Percentiles rank a stretch among this genome's conserved stretches.
Conservation (phyloP, 2,113 vertebrate genomes). For the Centropristis striata region DNA sequence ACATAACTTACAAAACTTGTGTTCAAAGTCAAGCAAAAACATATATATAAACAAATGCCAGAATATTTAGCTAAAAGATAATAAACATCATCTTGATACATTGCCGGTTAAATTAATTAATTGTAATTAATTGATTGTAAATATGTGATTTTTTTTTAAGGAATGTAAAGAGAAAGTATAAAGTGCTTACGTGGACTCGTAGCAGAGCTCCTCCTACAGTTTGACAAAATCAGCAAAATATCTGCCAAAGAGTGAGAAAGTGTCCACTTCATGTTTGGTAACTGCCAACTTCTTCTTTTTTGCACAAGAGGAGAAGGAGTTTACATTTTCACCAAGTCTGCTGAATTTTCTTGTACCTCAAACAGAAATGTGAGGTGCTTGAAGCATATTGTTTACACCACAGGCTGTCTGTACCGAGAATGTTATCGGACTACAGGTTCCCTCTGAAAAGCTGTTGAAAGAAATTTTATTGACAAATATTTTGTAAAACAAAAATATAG, state of each 20-base stretch:
- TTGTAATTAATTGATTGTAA: too few relatives aligned
- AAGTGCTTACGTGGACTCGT: background rate
- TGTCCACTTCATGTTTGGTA: background rate
- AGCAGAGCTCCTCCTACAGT: background rate
- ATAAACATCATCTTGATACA: too few relatives aligned
- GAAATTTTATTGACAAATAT: background rate
- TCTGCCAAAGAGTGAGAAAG: background rate
- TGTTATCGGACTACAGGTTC: background rate
- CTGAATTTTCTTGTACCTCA: constrained; percentile 11
- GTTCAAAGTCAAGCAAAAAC: too few relatives aligned
- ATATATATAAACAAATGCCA: too few relatives aligned
- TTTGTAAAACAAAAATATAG: background rate
- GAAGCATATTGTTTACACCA: constrained; percentile 16
- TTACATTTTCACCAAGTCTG: constrained; percentile 19
- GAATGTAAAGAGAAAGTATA: too few relatives aligned
- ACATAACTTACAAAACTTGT: too few relatives aligned
- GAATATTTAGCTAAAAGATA: too few relatives aligned
- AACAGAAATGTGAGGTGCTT: background rate
- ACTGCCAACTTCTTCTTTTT: background rate
- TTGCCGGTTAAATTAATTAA: too few relatives aligned
- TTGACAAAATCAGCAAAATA: background rate
- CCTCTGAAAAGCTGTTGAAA: background rate
- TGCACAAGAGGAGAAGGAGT: background rate
- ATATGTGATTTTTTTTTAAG: too few relatives aligned
- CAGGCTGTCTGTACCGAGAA: background rate